Base-by-base conservation (phyloP, 2,888 invertebrate genomes). In the Heliconius charithonia region DNA sequence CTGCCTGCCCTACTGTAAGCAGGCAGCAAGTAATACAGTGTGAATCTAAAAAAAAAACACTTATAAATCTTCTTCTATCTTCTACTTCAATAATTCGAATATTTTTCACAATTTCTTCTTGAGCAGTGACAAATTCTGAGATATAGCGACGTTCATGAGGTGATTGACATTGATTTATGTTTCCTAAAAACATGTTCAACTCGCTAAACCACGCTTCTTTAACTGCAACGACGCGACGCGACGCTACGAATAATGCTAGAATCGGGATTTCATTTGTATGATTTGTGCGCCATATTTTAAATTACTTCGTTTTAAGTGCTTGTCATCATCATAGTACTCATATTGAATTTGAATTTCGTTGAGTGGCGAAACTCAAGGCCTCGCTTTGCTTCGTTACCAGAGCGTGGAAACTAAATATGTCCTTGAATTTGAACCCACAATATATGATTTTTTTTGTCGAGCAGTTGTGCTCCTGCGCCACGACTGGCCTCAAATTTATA, bases 141-240 rank as follows among this genome's bases (percentile, higher is more conserved):
- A 78, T 79, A 80, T 76, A 77, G 78, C 75, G 83, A 81, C 79
- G 66, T 81, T 79, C 80, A 79, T 78, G 81, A 81, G 80, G 78
- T 76, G 69, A 69, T 51, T 62, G 82, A 80, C 83, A 72, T 32
- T 78, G 80, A 82, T 83, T 80, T 81, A 82, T 80, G 77, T 41
- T 37, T 75, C 22, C 72, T 73, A 67, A 19, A n/a, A 45, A 72
- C 63, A 65, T 74, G 51, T 65, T 41, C 16, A 69, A 70, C 74
- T 74, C 56, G 71, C 29, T 37, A 56, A 3, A 7, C 19, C 22
- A 56, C 29, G n/a, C 56, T 32, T 4, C 56, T 72, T 56, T 32
- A 59, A 32, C n/a, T n/a, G 32, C 72, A 32, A 32, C 32, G 32
- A 32, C 13, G 29, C 56, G 71, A 56, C 22, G n/a, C 29, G 29